These are phyloP conservation scores for Drosophila picticornis DNA, from an alignment of 2,888 invertebrate genomes.

Conservation along the genomic window DNA sequence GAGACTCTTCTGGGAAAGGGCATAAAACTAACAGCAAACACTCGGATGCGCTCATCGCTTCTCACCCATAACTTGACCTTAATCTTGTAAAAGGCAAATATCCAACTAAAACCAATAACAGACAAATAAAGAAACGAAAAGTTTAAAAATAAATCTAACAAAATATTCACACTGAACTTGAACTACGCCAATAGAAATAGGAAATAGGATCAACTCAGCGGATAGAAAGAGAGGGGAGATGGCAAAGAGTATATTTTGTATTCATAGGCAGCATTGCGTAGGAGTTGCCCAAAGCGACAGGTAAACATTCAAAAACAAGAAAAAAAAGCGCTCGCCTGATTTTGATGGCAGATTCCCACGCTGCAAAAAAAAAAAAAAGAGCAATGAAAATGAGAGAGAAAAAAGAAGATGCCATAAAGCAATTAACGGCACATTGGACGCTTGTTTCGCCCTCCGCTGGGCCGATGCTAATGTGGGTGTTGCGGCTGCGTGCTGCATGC, in stretches of 20 bases:
- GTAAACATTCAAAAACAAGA: slow-evolving; percentile 40
- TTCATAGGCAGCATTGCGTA: slow-evolving; percentile 8
- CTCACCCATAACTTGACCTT: slow-evolving; percentile 66
- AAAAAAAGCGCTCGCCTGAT: slow-evolving; percentile 9
- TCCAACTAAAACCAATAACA: slow-evolving; percentile 43
- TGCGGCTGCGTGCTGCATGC: slow-evolving; percentile 61
- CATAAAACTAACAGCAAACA: slow-evolving; percentile 33
- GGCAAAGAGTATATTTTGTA: not conserved
- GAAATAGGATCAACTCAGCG: not conserved
- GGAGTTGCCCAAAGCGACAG: slow-evolving; percentile 51
- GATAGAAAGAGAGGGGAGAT: not conserved
- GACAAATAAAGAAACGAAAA: slow-evolving; percentile 38
- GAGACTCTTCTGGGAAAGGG: slow-evolving; percentile 48
- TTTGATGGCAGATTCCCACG: slow-evolving; percentile 62
- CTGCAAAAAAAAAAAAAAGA: slow-evolving; percentile 29
- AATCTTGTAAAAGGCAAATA: slow-evolving; percentile 68
- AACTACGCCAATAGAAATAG: slow-evolving; percentile 27
- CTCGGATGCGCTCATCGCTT: slow-evolving; percentile 10
- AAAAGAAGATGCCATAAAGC: slow-evolving; percentile 66
- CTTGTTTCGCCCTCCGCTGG: slow-evolving; percentile 53
- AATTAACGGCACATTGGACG: slow-evolving; percentile 68
- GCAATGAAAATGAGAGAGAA: not conserved
- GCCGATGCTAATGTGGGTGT: slow-evolving; percentile 74
- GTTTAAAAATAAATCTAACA: slow-evolving; percentile 66
- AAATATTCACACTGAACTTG: slow-evolving; percentile 66